These are phyloP conservation scores for Pachyramphus minor DNA, from an alignment of 2,113 vertebrate species.

Conservation along the genomic window DNA sequence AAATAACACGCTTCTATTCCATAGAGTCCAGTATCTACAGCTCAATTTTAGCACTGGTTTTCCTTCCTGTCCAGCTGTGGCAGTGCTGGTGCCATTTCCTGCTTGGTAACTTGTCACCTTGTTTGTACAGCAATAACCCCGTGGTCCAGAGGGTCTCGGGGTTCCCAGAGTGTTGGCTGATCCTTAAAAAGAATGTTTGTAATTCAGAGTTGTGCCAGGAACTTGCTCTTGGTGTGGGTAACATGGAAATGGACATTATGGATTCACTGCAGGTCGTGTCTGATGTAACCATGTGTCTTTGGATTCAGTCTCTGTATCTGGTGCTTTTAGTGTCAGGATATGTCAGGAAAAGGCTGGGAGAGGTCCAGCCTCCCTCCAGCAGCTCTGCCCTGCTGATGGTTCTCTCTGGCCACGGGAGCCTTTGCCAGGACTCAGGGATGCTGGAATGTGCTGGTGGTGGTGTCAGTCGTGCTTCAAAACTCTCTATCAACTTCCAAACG, in stretches of 20 bases:
- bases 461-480: not conserved
- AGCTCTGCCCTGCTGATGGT: not conserved
- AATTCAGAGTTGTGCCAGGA: not conserved
- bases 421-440: not conserved
- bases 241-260: not conserved
- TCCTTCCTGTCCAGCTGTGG: not conserved
- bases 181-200: not conserved
- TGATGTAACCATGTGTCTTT: not conserved
- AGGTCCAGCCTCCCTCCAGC: not conserved
- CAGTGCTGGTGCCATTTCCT: not conserved
- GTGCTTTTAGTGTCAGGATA: not conserved
- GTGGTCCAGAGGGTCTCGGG: accelerated
- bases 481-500: not conserved
- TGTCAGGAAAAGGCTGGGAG: not conserved
- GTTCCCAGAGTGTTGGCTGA: not conserved
- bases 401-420: not conserved
- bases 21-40: not conserved
- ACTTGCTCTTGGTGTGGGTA: not conserved
- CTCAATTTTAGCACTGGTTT: not conserved
- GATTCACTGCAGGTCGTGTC: not conserved
- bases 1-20: not conserved
- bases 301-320: not conserved
- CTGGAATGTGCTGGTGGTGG: not conserved
- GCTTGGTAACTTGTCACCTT: not conserved
- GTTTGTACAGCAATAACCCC: slow-evolving; percentile 32